phyloP scores from a whole-genome alignment of 2,888 invertebrate genomes.

The Cryptocheilus praepositus region DNA sequence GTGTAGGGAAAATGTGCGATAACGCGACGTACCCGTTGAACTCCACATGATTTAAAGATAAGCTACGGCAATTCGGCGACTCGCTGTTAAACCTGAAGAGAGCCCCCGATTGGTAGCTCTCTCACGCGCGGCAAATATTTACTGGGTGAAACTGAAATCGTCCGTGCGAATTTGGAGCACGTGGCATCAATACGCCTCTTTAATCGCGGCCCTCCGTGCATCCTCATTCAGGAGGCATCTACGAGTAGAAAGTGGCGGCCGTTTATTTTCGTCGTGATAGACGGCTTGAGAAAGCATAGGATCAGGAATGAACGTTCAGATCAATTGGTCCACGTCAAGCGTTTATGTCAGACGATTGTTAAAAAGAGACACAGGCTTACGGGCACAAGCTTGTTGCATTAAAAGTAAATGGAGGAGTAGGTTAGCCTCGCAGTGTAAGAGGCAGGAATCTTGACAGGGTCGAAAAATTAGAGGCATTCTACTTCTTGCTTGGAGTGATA shows the following conservation, averaged over 20 bases:
- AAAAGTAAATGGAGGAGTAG: too few species aligned
- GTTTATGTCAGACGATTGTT: too few species aligned
- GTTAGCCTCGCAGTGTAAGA: too few species aligned
- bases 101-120: neutral
- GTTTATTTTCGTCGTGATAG: neutral
- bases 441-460: too few species aligned
- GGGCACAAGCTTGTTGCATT: too few species aligned
- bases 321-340: neutral
- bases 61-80: neutral
- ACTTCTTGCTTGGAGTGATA: too few species aligned
- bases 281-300: slow-evolving; percentile 1
- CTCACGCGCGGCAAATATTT: slow-evolving; percentile 12
- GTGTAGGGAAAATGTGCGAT: too few species aligned
- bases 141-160: neutral
- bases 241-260: slow-evolving; percentile 7
- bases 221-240: neutral
- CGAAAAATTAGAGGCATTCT: too few species aligned
- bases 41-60: too few species aligned
- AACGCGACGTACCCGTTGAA: too few species aligned
- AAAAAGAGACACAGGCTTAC: too few species aligned
- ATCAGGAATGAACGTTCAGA: neutral
- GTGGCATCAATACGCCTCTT: neutral
- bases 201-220: slow-evolving; percentile 2
- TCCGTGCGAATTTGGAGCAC: neutral
- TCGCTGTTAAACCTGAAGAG: neutral